phyloP scores from a whole-genome alignment of 2,113 vertebrate species.

The Rhynchopsitta pachyrhyncha region DNA sequence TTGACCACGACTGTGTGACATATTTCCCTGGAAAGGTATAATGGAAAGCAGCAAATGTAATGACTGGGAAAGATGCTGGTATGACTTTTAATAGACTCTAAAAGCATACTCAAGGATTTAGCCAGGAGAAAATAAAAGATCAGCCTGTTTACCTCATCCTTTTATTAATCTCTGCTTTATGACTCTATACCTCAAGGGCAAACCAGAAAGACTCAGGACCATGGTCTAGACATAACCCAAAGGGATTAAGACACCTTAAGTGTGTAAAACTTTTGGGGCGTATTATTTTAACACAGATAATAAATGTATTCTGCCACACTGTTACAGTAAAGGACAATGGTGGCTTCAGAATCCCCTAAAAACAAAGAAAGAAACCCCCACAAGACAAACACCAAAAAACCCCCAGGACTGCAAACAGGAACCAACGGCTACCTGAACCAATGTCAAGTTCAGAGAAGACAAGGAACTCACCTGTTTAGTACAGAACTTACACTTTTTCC shows the following conservation, averaged over 20 bases:
- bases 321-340: not conserved
- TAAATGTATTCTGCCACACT: not conserved
- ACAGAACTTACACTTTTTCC: not conserved
- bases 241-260: not conserved
- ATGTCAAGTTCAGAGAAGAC: not conserved
- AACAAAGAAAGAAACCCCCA: not conserved
- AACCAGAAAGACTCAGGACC: not conserved
- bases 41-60: not conserved
- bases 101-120: not conserved
- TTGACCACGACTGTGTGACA: not conserved
- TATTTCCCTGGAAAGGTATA: not conserved
- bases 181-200: not conserved
- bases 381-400: not conserved
- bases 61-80: not conserved
- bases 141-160: not conserved
- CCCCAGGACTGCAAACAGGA: not conserved
- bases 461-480: not conserved
- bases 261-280: not conserved
- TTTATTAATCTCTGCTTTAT: not conserved
- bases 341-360: not conserved
- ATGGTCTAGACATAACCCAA: not conserved
- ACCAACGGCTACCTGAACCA: not conserved
- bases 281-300: not conserved
- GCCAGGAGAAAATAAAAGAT: not conserved
- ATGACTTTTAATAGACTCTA: not conserved